Evolutionary conservation across 2,113 vertebrate species (phyloP), one percentile per base, ranked within the genome.

Genomic region (Indicator indicator): DNA sequence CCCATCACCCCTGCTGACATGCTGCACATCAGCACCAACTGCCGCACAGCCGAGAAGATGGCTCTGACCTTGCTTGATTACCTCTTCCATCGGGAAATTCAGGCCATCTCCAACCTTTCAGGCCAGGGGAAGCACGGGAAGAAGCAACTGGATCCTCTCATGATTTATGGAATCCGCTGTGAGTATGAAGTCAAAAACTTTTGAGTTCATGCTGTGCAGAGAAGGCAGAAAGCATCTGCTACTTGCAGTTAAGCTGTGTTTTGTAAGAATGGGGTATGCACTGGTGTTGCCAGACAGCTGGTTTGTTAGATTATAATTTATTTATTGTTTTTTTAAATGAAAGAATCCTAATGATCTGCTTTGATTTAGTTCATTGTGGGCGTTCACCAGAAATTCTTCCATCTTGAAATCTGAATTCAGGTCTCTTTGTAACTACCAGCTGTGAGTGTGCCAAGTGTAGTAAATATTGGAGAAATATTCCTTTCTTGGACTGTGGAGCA

Each of bases 81-180:
- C 94, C 98, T 99, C 40, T 99, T 99, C 91, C 99, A 99, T 90
- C 98, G 99, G 1, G 99, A 99, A 95, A 98, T 99, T 88, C 99
- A 99, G 95, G 99, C 99, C 12, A 98, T 99, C 95, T 99, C 99
- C 94, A 99, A 99, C 97, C 98, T 99, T 16, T 99, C 99, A 0
- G 99, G 99, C 42, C 99, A 99, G 91, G 99, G 99, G 38, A 99
- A 99, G 95, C 99, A 99, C 1, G 99, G 99, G 93, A 99, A 99
- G 97, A 99, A 99, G 92, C 99, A 99, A 94, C 98, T 99, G 11
- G 99, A 99, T 88, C 99, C 99, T 0, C 98, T 99, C 91, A 99
- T 99, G 98, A 99, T 99, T 97, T 99, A 99, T 0, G 99, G 99
- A 44, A 99, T 99, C 93, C 98, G 99, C 70, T 99, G 99, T 99